A percentile compares a stretch with the other conserved stretches of the same genome.
Evolutionary conservation across 2,888 invertebrate species (phyloP).

Genomic region (Loripinus fragilis): DNA sequence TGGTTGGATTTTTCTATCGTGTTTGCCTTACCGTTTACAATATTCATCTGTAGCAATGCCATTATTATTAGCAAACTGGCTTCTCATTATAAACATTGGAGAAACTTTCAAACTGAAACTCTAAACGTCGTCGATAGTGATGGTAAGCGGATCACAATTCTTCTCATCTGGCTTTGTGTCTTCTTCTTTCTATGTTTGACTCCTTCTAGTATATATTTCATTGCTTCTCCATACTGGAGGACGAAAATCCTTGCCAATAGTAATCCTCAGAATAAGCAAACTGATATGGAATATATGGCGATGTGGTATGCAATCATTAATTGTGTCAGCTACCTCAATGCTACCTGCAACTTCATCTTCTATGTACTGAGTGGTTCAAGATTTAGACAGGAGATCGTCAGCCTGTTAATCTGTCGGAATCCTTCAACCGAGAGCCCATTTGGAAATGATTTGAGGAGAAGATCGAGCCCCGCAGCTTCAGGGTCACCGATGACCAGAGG

Average conservation of each 20-base stretch:
- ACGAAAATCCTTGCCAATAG: neutral
- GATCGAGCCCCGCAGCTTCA: neutral
- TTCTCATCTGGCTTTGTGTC: constrained; percentile 61
- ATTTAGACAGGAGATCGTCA: constrained; percentile 66
- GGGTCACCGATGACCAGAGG: neutral
- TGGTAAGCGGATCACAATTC: constrained; percentile 27
- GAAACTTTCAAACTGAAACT: neutral
- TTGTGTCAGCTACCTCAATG: constrained; percentile 67
- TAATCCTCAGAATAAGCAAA: neutral
- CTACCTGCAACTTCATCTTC: constrained; percentile 69
- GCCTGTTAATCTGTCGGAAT: constrained; percentile 46
- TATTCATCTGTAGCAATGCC: constrained; percentile 2
- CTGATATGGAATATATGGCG: constrained; percentile 4
- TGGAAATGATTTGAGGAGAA: neutral
- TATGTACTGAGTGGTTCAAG: constrained; percentile 70
- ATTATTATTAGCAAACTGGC: constrained; percentile 10
- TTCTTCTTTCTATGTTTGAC: constrained; percentile 64
- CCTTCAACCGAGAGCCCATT: neutral
- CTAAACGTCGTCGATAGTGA: neutral
- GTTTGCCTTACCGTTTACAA: neutral
- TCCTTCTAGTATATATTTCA: constrained; percentile 53
- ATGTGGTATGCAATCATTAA: constrained; percentile 63
- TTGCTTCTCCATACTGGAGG: constrained; percentile 42
- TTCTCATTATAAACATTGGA: neutral
- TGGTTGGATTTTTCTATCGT: constrained; percentile 18